phyloP scores from a whole-genome alignment of 2,888 invertebrate species.

The Drosophila vallismaia region DNA sequence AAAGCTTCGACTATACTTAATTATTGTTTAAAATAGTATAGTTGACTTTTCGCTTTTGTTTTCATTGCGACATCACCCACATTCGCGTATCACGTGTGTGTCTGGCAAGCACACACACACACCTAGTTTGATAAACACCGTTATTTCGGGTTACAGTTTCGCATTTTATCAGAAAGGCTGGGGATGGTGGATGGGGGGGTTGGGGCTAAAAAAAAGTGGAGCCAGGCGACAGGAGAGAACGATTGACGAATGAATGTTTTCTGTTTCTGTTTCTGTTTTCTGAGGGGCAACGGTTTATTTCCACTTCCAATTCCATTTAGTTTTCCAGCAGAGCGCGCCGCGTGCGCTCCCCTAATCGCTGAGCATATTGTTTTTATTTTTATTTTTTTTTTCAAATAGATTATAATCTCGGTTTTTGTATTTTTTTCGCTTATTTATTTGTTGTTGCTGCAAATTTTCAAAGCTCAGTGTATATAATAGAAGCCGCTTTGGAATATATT shows the following conservation, averaged over 20 bases:
- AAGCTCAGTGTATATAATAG: slow-evolving; percentile 16
- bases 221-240: slow-evolving; percentile 9
- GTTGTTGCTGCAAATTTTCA: slow-evolving; percentile 19
- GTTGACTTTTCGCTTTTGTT: slow-evolving; percentile 13
- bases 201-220: slow-evolving; percentile 6
- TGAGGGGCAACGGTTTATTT: slow-evolving; percentile 31
- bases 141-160: slow-evolving; percentile 64
- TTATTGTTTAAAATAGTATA: not conserved
- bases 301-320: slow-evolving; percentile 43
- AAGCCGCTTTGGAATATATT: slow-evolving; percentile 3
- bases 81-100: slow-evolving; percentile 31
- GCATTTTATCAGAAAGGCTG: slow-evolving; percentile 54
- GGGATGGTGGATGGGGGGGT: not conserved
- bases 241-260: slow-evolving; percentile 34
- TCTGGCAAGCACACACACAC: slow-evolving; percentile 19
- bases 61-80: slow-evolving; percentile 35
- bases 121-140: slow-evolving; percentile 55
- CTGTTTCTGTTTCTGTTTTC: slow-evolving; percentile 34
- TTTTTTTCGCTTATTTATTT: slow-evolving; percentile 6
- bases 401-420: slow-evolving; percentile 29
- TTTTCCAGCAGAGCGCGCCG: slow-evolving; percentile 64
- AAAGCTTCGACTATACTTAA: slow-evolving; percentile 20
- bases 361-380: slow-evolving; percentile 19
- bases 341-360: slow-evolving; percentile 60
- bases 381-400: slow-evolving; percentile 20